phyloP scores from a whole-genome alignment of 2,113 vertebrate species.

The Gavialis gangeticus region DNA sequence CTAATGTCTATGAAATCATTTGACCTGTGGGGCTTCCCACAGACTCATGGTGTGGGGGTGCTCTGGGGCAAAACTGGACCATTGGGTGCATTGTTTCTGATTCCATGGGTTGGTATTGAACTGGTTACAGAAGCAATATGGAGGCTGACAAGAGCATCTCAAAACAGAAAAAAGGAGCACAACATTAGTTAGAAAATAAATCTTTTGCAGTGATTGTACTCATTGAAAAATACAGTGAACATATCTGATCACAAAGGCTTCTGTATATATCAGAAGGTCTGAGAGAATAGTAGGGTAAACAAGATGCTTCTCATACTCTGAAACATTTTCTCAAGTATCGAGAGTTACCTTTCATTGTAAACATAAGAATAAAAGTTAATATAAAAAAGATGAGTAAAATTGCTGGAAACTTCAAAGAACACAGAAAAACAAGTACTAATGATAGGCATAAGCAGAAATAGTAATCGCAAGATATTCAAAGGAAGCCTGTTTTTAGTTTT shows the following conservation, averaged over 20 bases:
- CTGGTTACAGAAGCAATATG: background rate
- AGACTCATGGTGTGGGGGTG: too few relatives aligned
- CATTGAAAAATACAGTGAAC: background rate
- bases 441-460: background rate
- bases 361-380: background rate
- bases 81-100: background rate
- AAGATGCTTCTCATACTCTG: background rate
- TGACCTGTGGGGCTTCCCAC: too few relatives aligned
- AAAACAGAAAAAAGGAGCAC: background rate
- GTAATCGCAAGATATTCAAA: constrained; percentile 4
- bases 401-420: background rate
- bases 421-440: background rate
- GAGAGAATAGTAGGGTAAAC: background rate
- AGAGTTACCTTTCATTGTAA: background rate
- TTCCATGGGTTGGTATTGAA: background rate
- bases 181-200: background rate
- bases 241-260: background rate
- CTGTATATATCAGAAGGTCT: background rate
- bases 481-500: constrained; percentile 29
- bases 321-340: background rate
- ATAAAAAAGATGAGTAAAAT: constrained; percentile 4
- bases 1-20: too few relatives aligned
- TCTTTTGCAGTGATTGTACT: background rate
- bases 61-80: too few relatives aligned
- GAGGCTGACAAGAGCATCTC: background rate